Percentiles rank a stretch among this genome's conserved stretches.
These are phyloP conservation scores for Sula dactylatra DNA, from an alignment of 2,113 vertebrate genomes.

Conservation along the genomic window DNA sequence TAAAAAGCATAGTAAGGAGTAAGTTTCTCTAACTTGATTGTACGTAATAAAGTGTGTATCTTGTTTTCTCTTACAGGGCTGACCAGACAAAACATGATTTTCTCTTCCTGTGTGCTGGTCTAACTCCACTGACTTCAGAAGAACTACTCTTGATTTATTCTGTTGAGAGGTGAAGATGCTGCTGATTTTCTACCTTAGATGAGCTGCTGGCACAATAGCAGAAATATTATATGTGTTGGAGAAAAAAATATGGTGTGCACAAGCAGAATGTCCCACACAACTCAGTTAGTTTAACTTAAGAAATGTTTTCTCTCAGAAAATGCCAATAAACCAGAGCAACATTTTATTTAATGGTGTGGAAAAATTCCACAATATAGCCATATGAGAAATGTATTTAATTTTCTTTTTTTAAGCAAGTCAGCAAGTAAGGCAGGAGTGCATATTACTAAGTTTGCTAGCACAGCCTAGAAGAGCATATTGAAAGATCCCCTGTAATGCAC, in stretches of 20 bases:
- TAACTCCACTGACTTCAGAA: not conserved
- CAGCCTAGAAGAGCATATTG: constrained; percentile 30
- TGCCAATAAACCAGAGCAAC: constrained; percentile 65
- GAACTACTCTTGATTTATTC: not conserved
- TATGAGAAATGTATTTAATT: constrained; percentile 76
- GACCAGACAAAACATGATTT: constrained; percentile 20
- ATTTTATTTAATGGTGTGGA: constrained; percentile 71
- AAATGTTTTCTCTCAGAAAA: constrained; percentile 69
- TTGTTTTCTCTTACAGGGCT: constrained; percentile 38
- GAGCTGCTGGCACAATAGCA: constrained; percentile 33
- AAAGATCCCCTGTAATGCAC: constrained; percentile 58
- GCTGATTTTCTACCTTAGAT: constrained; percentile 55
- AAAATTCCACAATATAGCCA: constrained; percentile 69
- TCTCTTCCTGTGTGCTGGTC: constrained; percentile 43
- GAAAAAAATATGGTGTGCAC: constrained; percentile 27
- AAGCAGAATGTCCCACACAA: constrained; percentile 37
- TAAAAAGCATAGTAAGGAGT: not conserved
- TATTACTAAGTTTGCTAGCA: constrained; percentile 54
- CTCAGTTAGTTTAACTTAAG: constrained; percentile 66
- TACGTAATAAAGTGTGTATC: not conserved
- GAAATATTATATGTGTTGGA: constrained; percentile 34
- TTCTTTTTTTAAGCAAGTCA: constrained; percentile 69
- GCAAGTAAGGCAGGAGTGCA: constrained; percentile 54
- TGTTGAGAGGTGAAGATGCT: not conserved
- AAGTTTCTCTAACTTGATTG: not conserved